phyloP scores from a whole-genome alignment of 2,797 vertebrate genomes.

The Chrysocyon brachyurus region DNA sequence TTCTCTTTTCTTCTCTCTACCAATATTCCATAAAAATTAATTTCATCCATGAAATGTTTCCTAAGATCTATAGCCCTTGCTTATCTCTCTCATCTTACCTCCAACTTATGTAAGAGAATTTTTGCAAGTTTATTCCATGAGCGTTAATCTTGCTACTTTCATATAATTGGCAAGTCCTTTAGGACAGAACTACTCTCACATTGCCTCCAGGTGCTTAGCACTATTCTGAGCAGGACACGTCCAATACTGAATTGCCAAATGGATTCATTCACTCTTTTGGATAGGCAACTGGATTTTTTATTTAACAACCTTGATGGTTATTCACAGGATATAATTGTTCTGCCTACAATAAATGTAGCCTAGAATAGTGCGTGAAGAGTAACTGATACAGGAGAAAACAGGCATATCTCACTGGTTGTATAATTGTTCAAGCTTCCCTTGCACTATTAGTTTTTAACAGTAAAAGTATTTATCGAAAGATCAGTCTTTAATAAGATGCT shows the following conservation, averaged over 20 bases:
- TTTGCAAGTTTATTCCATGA: neutral
- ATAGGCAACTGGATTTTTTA: neutral
- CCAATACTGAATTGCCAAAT: neutral
- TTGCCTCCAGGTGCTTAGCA: neutral
- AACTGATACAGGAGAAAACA: neutral
- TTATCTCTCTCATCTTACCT: neutral
- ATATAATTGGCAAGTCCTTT: neutral
- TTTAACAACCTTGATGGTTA: neutral
- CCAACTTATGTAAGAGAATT: neutral
- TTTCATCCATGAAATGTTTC: neutral
- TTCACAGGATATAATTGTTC: neutral
- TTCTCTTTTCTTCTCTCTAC: neutral
- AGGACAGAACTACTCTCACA: neutral
- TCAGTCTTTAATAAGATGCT: neutral
- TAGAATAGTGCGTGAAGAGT: neutral
- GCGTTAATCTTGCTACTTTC: neutral
- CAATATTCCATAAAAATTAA: neutral
- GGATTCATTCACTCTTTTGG: neutral
- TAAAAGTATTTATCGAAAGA: neutral
- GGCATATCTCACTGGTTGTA: neutral
- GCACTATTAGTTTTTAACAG: neutral
- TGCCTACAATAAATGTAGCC: neutral
- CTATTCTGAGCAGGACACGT: neutral
- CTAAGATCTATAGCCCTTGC: neutral
- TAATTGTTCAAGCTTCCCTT: neutral